phyloP scores from a whole-genome alignment of 2,888 invertebrate species.

The Synanthedon tipuliformis region DNA sequence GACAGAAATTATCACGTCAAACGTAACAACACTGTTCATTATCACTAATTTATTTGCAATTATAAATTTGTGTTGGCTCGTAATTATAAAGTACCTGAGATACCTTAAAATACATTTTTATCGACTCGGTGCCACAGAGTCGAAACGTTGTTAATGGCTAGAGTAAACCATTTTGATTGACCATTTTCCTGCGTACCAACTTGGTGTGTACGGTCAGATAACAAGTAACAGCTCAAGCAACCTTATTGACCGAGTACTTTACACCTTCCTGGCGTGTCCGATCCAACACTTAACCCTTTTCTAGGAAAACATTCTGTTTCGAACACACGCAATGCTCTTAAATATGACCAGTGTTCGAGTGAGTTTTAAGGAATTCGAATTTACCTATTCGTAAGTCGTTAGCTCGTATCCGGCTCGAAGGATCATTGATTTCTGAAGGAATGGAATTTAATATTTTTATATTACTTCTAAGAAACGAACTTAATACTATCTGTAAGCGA shows the following conservation, averaged over 20 bases:
- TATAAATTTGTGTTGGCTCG: background rate
- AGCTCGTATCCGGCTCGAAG: no score
- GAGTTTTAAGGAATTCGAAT: no score
- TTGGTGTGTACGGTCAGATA: slow-evolving; percentile 32
- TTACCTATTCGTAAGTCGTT: no score
- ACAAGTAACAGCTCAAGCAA: slow-evolving; percentile 21
- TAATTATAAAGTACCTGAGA: background rate
- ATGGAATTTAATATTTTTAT: no score
- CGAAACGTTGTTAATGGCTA: slow-evolving; percentile 21
- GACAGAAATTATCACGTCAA: background rate
- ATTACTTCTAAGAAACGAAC: no score
- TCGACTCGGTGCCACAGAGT: background rate
- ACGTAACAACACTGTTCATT: background rate
- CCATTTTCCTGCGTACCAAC: slow-evolving; percentile 32
- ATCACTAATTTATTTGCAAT: background rate
- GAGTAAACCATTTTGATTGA: slow-evolving; percentile 36
- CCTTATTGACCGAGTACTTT: slow-evolving; percentile 53
- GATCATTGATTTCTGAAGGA: no score
- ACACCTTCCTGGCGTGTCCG: slow-evolving; percentile 42
- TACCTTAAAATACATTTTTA: no score
- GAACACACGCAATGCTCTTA: slow-evolving; percentile 25
- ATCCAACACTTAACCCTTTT: slow-evolving; percentile 44
- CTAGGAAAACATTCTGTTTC: slow-evolving; percentile 37
- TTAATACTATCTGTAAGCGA: no score
- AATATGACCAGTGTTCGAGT: background rate